These are phyloP conservation scores for Alligator mississippiensis DNA, from an alignment of 2,113 vertebrate species.

Conservation along the genomic window DNA sequence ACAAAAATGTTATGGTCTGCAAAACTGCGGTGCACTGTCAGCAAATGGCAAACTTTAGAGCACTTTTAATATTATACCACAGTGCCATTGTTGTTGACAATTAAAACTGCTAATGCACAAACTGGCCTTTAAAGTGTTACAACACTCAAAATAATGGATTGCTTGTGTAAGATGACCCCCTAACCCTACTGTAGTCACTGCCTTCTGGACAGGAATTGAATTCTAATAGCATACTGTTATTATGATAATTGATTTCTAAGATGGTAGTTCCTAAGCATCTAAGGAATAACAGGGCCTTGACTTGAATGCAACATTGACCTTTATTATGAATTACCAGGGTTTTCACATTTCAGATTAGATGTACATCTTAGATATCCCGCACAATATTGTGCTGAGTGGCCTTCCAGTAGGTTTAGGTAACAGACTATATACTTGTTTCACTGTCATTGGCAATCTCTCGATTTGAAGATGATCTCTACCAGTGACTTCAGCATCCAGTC, in stretches of 20 bases:
- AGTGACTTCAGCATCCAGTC: too few relatives aligned
- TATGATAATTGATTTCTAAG: not conserved
- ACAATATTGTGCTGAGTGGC: not conserved
- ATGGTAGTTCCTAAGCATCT: not conserved
- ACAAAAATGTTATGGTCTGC: constrained; percentile 48
- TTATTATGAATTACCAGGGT: not conserved
- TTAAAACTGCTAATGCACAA: constrained; percentile 64
- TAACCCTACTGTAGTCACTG: not conserved
- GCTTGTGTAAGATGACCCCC: constrained; percentile 27
- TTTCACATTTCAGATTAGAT: not conserved
- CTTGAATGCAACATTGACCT: rapidly evolving
- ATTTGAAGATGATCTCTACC: too few relatives aligned
- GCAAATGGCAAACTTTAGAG: constrained; percentile 50
- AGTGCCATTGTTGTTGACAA: constrained; percentile 65
- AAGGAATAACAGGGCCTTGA: constrained; percentile 15
- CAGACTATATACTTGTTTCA: too few relatives aligned
- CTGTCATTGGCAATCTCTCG: too few relatives aligned
- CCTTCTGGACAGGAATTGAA: not conserved
- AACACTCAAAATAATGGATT: constrained; percentile 50
- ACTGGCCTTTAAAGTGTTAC: constrained; percentile 38
- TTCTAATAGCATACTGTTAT: not conserved
- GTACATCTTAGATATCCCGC: not conserved
- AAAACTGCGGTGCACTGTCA: constrained; percentile 50
- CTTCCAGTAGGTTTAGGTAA: not conserved
- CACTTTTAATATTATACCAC: constrained; percentile 60